phyloP scores from a whole-genome alignment of 2,797 vertebrate genomes.

The Neosilurus hyrtlii region DNA sequence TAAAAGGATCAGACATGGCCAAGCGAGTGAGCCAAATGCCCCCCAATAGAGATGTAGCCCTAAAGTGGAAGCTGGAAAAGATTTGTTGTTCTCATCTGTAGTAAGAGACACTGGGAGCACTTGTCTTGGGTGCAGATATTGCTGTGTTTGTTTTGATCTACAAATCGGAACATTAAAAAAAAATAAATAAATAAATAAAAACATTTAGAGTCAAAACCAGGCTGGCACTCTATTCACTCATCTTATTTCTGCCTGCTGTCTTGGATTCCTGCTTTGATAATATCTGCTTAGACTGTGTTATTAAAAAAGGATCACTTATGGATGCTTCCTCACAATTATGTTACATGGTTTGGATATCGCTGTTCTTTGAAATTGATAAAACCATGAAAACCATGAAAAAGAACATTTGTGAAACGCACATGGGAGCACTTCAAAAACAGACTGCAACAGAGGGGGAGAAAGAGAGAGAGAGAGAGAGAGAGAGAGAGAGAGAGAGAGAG shows the following conservation, averaged over 20 bases:
- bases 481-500: no score
- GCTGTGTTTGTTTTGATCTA: background rate
- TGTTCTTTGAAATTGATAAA: constrained; percentile 22
- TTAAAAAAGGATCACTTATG: background rate
- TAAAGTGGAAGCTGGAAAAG: background rate
- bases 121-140: constrained; percentile 4
- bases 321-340: background rate
- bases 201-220: background rate
- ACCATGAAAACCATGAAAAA: background rate
- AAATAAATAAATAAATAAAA: no score
- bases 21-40: constrained; percentile 3
- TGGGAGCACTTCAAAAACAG: constrained; percentile 1
- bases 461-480: no score
- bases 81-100: background rate
- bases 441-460: no score
- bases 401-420: constrained; percentile 17
- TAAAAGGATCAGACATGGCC: constrained; percentile 13
- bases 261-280: background rate
- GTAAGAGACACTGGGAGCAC: background rate
- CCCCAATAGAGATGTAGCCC: background rate
- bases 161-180: background rate
- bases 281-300: background rate
- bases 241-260: background rate
- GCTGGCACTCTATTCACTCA: background rate
- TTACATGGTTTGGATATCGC: background rate